These are phyloP conservation scores for Coregonus clupeaformis DNA, from an alignment of 2,113 vertebrate genomes.

Conservation along the genomic window DNA sequence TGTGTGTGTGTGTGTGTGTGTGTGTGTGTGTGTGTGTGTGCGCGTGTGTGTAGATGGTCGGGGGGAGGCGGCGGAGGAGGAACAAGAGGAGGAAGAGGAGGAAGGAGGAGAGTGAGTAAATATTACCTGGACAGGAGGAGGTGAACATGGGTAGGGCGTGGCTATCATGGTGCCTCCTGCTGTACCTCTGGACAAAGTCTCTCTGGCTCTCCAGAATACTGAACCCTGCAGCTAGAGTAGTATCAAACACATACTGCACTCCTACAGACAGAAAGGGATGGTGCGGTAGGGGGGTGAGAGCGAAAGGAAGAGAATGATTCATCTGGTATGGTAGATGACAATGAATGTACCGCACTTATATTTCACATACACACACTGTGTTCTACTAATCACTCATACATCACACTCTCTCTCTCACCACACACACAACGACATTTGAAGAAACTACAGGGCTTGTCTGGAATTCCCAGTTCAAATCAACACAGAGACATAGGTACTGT, in stretches of 20 bases:
- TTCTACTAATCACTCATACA: background rate
- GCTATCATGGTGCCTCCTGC: conserved; percentile 80
- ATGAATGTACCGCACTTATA: background rate
- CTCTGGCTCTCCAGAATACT: conserved; percentile 93
- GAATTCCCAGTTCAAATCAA: too few relatives aligned
- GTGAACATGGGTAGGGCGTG: conserved; percentile 92
- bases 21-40: too few relatives aligned
- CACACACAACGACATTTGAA: background rate
- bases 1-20: background rate
- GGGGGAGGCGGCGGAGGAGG: too few relatives aligned
- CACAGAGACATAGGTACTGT: background rate
- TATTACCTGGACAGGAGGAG: conserved; percentile 93
- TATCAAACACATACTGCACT: conserved; percentile 89
- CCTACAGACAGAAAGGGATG: conserved; percentile 65
- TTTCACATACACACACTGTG: background rate
- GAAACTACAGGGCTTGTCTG: too few relatives aligned
- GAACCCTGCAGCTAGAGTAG: conserved; percentile 87
- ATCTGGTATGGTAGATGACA: conserved; percentile 4
- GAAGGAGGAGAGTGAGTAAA: background rate
- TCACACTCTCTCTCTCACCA: background rate
- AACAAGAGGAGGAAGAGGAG: background rate
- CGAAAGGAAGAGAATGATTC: background rate
- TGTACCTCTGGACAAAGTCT: conserved; percentile 88
- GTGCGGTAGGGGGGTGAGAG: background rate
- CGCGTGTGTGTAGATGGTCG: too few relatives aligned